Evolutionary conservation across 2,113 vertebrate genomes (phyloP).

Genomic region (Syngnathoides biaculeatus): DNA sequence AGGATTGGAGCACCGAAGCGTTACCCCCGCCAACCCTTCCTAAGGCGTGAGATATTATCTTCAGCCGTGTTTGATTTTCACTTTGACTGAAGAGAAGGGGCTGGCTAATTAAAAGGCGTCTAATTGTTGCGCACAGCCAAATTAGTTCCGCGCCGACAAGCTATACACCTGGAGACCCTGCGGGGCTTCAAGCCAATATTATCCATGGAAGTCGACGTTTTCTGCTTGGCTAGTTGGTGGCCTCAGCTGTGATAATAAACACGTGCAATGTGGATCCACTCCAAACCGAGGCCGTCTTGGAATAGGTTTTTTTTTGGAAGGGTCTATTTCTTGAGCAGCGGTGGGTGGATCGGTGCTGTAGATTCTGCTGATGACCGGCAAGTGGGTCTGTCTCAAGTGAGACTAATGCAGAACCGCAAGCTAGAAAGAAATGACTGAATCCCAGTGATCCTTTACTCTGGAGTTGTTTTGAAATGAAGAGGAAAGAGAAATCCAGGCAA

Average conservation of each 20-base stretch:
- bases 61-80: slow-evolving; percentile 18
- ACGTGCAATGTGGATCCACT: background rate
- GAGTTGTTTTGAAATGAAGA: no score
- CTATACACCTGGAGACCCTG: slow-evolving; percentile 45
- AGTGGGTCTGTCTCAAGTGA: no score
- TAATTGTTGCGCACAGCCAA: slow-evolving; percentile 36
- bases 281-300: background rate
- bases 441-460: no score
- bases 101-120: slow-evolving; percentile 30
- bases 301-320: background rate
- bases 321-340: background rate
- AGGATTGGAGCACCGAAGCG: background rate
- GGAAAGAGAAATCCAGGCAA: no score
- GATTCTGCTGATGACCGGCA: no score
- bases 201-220: slow-evolving; percentile 46
- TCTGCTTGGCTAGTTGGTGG: slow-evolving; percentile 28
- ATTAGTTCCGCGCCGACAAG: slow-evolving; percentile 46
- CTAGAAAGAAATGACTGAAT: no score
- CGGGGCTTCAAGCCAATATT: slow-evolving; percentile 42
- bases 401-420: no score
- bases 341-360: background rate
- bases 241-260: slow-evolving; percentile 58
- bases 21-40: background rate
- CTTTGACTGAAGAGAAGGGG: slow-evolving; percentile 10
- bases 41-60: slow-evolving; percentile 13